Evolutionary conservation across 2,113 vertebrate genomes (phyloP).

Genomic region (Podarcis cretensis): DNA sequence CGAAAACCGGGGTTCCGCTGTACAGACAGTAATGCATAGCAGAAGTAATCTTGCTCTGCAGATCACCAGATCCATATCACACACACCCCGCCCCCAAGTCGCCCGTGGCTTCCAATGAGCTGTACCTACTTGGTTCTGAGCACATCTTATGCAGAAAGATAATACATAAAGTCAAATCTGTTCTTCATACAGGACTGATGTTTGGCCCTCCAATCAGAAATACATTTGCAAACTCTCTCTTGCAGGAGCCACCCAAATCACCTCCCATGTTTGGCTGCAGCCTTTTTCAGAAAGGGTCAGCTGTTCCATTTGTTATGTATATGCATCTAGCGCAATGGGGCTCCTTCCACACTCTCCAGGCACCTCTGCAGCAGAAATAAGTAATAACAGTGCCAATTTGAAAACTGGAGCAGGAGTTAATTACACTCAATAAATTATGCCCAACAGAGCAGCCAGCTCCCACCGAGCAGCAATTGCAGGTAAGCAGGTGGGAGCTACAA

Average conservation of each 20-base stretch:
- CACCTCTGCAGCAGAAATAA: not conserved
- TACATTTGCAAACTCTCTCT: not conserved
- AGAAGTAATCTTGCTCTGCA: not conserved
- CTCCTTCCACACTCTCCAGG: not conserved
- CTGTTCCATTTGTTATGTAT: not conserved
- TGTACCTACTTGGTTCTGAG: not conserved
- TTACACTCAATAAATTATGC: not conserved
- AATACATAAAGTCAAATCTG: too few species aligned
- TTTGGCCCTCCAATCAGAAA: not conserved
- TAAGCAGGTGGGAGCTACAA: not conserved
- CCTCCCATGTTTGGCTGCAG: not conserved
- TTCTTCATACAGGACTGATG: not conserved
- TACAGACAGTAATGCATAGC: not conserved
- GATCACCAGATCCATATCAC: not conserved
- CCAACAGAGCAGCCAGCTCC: conserved; percentile 16
- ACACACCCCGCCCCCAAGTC: too few species aligned
- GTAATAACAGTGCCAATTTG: not conserved
- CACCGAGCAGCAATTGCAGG: conserved; percentile 7
- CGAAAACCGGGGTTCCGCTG: too few species aligned
- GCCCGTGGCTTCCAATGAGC: not conserved
- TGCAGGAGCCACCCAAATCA: not conserved
- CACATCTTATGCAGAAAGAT: not conserved
- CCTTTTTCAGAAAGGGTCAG: not conserved
- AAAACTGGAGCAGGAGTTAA: not conserved
- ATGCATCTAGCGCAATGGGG: not conserved